Conservation (phyloP, 2,113 vertebrate species). For the Osmerus mordax region DNA sequence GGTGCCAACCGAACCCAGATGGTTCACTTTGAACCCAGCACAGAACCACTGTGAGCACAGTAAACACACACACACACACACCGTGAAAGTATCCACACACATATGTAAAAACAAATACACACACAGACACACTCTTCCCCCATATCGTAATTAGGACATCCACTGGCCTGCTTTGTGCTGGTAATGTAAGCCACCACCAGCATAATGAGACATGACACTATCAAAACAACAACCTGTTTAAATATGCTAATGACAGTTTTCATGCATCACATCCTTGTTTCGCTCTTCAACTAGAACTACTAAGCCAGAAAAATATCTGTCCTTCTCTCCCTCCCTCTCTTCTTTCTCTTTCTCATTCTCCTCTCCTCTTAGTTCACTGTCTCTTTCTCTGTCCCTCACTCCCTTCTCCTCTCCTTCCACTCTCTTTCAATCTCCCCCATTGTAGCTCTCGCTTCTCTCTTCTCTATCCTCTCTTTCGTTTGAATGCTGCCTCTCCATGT, state of each 20-base stretch:
- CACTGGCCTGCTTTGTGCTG: constrained; percentile 52
- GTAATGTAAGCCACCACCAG: constrained; percentile 40
- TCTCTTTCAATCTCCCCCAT: background rate
- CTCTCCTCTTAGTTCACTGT: background rate
- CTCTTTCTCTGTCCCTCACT: background rate
- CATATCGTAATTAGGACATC: constrained; percentile 57
- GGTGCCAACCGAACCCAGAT: too few relatives aligned
- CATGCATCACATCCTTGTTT: constrained; percentile 29
- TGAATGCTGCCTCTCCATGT: too few relatives aligned
- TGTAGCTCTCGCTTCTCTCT: background rate
- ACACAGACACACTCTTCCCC: constrained; percentile 19
- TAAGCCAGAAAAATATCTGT: constrained; percentile 12
- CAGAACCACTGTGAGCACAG: too few relatives aligned
- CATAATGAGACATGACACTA: constrained; percentile 58
- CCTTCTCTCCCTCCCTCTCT: background rate
- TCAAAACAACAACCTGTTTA: constrained; percentile 59
- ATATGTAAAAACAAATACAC: background rate
- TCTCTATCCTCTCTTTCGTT: background rate
- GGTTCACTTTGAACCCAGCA: too few relatives aligned
- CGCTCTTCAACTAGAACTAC: constrained; percentile 10
- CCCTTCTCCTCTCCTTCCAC: background rate
- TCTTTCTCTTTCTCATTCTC: background rate
- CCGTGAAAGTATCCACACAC: too few relatives aligned
- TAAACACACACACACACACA: constrained; percentile 5
- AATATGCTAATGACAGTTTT: constrained; percentile 59